Percentiles rank a stretch among this genome's conserved stretches.
These are phyloP conservation scores for Holacanthus passer DNA, from an alignment of 2,113 vertebrate species.

Conservation along the genomic window DNA sequence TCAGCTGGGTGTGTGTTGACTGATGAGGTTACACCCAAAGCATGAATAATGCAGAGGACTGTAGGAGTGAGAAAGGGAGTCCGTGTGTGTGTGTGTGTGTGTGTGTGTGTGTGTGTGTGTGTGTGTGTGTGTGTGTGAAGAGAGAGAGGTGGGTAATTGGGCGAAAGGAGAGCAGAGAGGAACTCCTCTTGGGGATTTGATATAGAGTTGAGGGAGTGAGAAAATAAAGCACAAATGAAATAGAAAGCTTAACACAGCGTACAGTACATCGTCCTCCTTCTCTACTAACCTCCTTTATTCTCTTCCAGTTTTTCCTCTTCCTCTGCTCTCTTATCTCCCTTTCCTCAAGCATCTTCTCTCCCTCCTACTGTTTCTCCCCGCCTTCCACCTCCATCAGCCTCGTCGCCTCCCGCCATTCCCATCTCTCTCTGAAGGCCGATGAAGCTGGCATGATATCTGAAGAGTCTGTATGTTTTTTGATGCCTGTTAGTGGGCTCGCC, in stretches of 20 bases:
- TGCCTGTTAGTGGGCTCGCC: conserved; percentile 48
- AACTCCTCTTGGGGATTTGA: conserved; percentile 45
- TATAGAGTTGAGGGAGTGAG: conserved; percentile 12
- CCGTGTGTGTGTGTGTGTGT: conserved; percentile 16
- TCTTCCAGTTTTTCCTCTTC: not conserved
- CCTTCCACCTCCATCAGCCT: conserved; percentile 18
- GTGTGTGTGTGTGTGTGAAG: not conserved
- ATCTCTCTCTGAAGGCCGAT: conserved; percentile 17
- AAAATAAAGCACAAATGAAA: conserved; percentile 44
- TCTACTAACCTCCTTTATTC: not conserved
- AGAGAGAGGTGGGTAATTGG: conserved; percentile 44
- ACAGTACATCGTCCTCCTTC: not conserved
- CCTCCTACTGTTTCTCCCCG: conserved; percentile 14
- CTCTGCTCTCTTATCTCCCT: not conserved
- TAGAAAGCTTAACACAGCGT: conserved; percentile 25
- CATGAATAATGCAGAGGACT: conserved; percentile 71
- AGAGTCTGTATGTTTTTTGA: conserved; percentile 51
- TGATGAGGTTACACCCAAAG: conserved; percentile 76
- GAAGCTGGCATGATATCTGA: conserved; percentile 60
- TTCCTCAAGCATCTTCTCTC: not conserved
- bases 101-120: not conserved
- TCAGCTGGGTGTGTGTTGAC: conserved; percentile 56
- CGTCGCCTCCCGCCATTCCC: not conserved
- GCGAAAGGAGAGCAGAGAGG: conserved; percentile 47
- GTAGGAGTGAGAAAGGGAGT: conserved; percentile 44